Evolutionary conservation across 2,113 vertebrate species (phyloP), one percentile per base, ranked within the genome.

Genomic region (Psammodynastes pulverulentus): DNA sequence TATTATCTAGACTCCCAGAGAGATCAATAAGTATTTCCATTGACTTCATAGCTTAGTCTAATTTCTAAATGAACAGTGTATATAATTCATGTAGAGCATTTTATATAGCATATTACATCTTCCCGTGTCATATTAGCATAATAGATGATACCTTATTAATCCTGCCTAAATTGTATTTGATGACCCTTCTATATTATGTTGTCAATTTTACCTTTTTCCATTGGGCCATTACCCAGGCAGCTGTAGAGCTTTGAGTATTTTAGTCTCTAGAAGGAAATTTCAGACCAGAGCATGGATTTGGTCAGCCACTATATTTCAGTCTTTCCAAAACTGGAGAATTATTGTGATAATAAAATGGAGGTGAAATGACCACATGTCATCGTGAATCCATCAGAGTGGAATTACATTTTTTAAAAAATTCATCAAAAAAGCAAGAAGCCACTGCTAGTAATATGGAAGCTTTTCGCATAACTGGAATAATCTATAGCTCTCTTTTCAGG

Each of bases 61-160:
- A 51, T 86, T 29, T 46, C 46, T 34, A 86, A 94, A 88, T 52
- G 34, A 79, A 67, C 26, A 84, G 72, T 24, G 12, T 45, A 46
- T 89, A 46, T 89, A 90, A 91, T 92, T 54, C 58, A 87, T 92
- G 79, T n/a, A 87, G 56, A 91, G 84, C 29, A 89, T 53, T 45
- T 62, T 24, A 45, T 24, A 45, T 2, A 51, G 46, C 62, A 46
- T 48, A 87, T 91, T 62, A 29, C 62, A 56, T 87, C 86, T 92
- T 89, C n/a, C 88, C 49, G 85, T 92, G 85, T 84, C 91, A 89
- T 88, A 87, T 48, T 91, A 87, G 53, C 72, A 53, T 53, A 85
- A 88, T 86, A 67, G 91, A 92, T 29, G 52, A 53, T n/a, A 67
- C 51, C 87, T 85, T 94, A 88, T 92, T 92, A 94, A 91, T 54